These are phyloP conservation scores for Entomobrya proxima DNA, from an alignment of 2,888 invertebrate genomes.

Conservation along the genomic window DNA sequence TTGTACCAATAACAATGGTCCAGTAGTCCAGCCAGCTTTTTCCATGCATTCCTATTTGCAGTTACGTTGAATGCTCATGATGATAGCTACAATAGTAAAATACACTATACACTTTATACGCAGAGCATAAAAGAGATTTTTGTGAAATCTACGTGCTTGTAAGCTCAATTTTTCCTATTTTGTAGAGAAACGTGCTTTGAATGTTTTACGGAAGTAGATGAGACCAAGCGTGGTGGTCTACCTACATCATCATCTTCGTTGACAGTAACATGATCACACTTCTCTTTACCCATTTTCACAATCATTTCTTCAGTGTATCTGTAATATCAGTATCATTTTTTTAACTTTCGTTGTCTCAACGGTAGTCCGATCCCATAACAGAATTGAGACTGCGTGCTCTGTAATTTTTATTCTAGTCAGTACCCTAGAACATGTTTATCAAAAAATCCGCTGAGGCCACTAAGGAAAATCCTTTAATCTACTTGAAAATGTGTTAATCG, in stretches of 20 bases:
- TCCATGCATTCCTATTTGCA: not conserved
- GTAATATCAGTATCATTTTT: no score
- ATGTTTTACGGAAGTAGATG: constrained; percentile 31
- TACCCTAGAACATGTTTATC: not conserved
- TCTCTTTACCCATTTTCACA: constrained; percentile 17
- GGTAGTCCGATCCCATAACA: not conserved
- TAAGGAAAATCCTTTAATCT: no score
- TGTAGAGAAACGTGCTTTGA: constrained; percentile 36
- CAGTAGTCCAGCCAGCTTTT: no score
- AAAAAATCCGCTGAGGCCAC: not conserved
- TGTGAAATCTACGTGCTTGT: constrained; percentile 23
- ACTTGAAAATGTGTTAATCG: no score
- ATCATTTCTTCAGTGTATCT: not conserved
- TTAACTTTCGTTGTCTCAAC: no score
- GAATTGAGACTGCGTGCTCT: not conserved
- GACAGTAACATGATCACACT: constrained; percentile 5
- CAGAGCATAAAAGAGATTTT: constrained; percentile 34
- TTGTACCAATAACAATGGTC: no score
- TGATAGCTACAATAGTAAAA: no score
- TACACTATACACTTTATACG: no score
- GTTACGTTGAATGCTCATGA: no score
- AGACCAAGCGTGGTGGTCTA: not conserved
- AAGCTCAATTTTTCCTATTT: constrained; percentile 52
- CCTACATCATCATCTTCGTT: not conserved
- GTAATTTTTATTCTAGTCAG: not conserved